phyloP scores from a whole-genome alignment of 2,113 vertebrate species.

The Cebus imitator region DNA sequence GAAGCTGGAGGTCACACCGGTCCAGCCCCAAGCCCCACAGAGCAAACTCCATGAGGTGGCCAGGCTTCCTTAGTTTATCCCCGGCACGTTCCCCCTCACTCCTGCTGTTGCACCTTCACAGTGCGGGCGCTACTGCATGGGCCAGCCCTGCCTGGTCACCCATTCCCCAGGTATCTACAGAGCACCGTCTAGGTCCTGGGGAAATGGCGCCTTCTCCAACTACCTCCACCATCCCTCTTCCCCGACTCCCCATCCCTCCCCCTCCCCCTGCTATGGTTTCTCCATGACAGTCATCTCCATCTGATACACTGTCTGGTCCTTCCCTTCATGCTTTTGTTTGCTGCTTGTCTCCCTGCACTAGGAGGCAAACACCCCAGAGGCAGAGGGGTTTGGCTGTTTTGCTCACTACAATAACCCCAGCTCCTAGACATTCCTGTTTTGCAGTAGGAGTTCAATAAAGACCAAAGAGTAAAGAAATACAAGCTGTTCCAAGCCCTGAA shows the following conservation, averaged over 20 bases:
- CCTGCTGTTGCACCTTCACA: neutral
- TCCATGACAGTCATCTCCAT: neutral
- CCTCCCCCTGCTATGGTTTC: neutral
- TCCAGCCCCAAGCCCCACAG: neutral
- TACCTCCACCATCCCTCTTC: too few relatives aligned
- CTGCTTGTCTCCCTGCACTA: neutral
- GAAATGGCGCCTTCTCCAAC: too few relatives aligned
- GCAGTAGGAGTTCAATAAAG: neutral
- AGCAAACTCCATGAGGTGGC: neutral
- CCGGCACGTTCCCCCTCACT: fast-evolving
- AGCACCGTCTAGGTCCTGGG: neutral
- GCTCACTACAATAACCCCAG: neutral
- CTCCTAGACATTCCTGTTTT: fast-evolving
- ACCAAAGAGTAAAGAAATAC: fast-evolving
- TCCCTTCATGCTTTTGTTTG: too few relatives aligned
- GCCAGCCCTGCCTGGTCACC: fast-evolving
- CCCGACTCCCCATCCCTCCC: fast-evolving
- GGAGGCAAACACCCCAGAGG: too few relatives aligned
- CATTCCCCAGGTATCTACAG: neutral
- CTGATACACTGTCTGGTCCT: fast-evolving
- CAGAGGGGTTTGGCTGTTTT: neutral
- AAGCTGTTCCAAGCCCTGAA: neutral
- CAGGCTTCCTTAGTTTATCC: neutral
- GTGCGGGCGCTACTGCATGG: fast-evolving
- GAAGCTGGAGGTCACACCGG: neutral